Evolutionary conservation across 23 tunicate genomes (phyloP).

Genomic region (Halocynthia roretzi): DNA sequence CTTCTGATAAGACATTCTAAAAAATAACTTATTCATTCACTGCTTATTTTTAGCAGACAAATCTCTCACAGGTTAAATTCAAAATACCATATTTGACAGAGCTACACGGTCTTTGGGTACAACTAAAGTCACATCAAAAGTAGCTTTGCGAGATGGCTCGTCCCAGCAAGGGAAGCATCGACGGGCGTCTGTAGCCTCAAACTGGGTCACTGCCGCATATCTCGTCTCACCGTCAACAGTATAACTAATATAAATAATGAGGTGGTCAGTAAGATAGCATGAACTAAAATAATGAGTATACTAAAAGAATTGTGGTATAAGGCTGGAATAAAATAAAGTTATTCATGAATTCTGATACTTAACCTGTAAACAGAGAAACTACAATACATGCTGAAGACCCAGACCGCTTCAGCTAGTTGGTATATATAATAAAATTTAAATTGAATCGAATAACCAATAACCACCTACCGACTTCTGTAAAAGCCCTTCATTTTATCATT

Average conservation of each 20-base stretch:
- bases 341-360: no score
- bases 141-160: constrained; percentile 94
- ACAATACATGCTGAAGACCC: no score
- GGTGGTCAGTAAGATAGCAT: not conserved
- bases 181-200: constrained; percentile 93
- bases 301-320: no score
- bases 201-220: constrained; percentile 82
- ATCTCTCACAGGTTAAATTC: no score
- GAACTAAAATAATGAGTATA: no score
- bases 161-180: constrained; percentile 99
- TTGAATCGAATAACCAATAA: not conserved
- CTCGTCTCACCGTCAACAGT: constrained; percentile 44
- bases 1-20: constrained; percentile 75
- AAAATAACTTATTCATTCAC: not conserved
- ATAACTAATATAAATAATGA: no score
- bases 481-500: constrained; percentile 97
- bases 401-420: no score
- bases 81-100: constrained; percentile 79
- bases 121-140: constrained; percentile 79
- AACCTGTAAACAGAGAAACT: no score
- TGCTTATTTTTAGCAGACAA: no score
- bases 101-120: constrained; percentile 90
- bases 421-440: not conserved
- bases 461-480: constrained; percentile 70
- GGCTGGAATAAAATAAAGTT: no score